Base-by-base conservation (phyloP, 2,797 vertebrate genomes). In the Lepus oiostolus region DNA sequence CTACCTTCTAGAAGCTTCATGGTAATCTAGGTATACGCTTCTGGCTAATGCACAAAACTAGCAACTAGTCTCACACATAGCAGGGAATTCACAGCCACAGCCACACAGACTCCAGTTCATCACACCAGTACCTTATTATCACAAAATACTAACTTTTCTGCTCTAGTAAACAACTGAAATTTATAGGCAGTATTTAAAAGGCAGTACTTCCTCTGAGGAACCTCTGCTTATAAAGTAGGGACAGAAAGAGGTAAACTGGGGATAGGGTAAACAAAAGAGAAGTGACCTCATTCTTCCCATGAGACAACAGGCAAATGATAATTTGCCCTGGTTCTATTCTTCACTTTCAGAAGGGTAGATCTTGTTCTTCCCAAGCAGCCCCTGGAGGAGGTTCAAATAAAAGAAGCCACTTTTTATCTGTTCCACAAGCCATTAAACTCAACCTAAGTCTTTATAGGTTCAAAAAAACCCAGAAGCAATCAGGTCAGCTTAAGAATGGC, bases 401-500 rank as follows among this genome's bases (percentile, higher is more conserved):
- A 90, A 67, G 71, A 91, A 95, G 47, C 32, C 21, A 58, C 75
- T 93, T 86, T 77, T 68, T 85, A 76, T 54, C 87, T 90, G 93
- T 88, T 65, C 42, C 68, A 92, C 10, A 77, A 72, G 22, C 65
- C 42, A 87, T 30, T 77, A 84, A 90, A 94, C 19, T 26, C 54
- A 12, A 62, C 58, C 70, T 77, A 60, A 54, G 35, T 90, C 35
- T 91, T 17, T 42, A 38, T 12, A 93, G 62, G n/a, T 21, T 91
- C 95, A 91, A 96, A 95, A 95, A 95, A 68, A 92, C 12, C 9
- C 50, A 90, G 50, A 95, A 87, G 35, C 72, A 80, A 84, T 85
- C 21, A 54, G 71, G 58, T 77, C 71, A 92, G 62, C 30, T 92
- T 81, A 60, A 63, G 52, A 93, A 96, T 58, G 72, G 24, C 16